Conservation (phyloP, 2,113 vertebrate species). For the Syrrhaptes paradoxus region DNA sequence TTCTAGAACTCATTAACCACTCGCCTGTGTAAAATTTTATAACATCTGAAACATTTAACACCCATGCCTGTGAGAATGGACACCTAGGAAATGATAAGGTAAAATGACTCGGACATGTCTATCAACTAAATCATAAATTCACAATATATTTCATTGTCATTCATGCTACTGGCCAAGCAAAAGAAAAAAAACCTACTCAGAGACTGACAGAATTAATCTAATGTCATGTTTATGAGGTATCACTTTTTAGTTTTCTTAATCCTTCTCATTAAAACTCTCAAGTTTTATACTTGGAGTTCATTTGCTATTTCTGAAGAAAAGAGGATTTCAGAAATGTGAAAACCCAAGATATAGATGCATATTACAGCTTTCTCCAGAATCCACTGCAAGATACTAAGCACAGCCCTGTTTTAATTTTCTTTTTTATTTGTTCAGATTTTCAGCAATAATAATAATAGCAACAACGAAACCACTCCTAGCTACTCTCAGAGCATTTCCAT, state of each 20-base stretch:
- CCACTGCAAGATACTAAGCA: not conserved
- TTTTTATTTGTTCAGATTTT: not conserved
- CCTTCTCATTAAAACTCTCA: not conserved
- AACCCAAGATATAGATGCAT: not conserved
- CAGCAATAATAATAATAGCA: not conserved
- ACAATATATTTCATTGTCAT: not conserved
- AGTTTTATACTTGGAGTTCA: not conserved
- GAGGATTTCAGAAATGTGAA: not conserved
- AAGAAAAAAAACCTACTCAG: not conserved
- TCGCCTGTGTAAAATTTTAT: not conserved
- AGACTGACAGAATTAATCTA: not conserved
- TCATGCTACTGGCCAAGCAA: not conserved
- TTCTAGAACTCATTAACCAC: slow-evolving; percentile 20
- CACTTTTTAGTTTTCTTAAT: not conserved
- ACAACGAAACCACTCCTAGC: not conserved
- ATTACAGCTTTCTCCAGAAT: not conserved
- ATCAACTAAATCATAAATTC: not conserved
- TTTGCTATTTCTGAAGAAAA: not conserved
- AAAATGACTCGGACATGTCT: not conserved
- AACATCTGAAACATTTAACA: slow-evolving; percentile 9
- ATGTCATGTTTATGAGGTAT: not conserved
- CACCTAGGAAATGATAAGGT: not conserved
- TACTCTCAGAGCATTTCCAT: not conserved
- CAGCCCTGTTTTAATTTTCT: not conserved
- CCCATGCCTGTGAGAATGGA: not conserved